Evolutionary conservation across 2,797 vertebrate genomes (phyloP).

Genomic region (Antennarius maculatus): DNA sequence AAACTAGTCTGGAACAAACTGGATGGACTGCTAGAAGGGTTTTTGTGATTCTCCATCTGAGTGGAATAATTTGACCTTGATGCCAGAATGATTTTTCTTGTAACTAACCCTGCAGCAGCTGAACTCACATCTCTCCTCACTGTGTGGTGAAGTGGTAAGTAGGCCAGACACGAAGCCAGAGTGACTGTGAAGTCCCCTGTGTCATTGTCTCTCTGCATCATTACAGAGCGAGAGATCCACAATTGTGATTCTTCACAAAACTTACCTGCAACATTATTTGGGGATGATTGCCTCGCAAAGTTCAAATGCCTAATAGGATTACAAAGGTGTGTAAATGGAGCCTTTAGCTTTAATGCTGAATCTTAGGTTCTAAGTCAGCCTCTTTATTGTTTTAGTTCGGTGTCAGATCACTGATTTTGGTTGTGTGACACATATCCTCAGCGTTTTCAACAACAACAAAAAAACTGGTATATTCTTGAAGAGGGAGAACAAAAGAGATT

Average conservation of each 20-base stretch:
- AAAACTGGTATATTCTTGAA: no score
- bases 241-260: not conserved
- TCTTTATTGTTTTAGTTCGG: no score
- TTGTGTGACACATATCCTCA: no score
- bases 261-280: not conserved
- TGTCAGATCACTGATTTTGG: no score
- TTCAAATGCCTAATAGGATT: no score
- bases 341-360: no score
- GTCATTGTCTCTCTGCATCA: slow-evolving; percentile 7
- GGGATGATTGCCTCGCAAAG: not conserved
- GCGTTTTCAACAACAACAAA: no score
- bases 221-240: not conserved
- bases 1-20: not conserved
- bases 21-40: slow-evolving; percentile 33
- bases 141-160: slow-evolving; percentile 14
- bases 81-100: slow-evolving; percentile 21
- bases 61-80: slow-evolving; percentile 34
- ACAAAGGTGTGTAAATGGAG: no score
- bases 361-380: no score
- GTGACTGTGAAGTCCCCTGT: not conserved
- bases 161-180: slow-evolving; percentile 4
- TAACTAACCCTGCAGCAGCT: slow-evolving; percentile 17
- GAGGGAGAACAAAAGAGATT: no score
- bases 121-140: slow-evolving; percentile 14
- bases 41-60: slow-evolving; percentile 16